These are phyloP conservation scores for Nixonia krombeini DNA, from an alignment of 1,140 invertebrate species.

Conservation along the genomic window DNA sequence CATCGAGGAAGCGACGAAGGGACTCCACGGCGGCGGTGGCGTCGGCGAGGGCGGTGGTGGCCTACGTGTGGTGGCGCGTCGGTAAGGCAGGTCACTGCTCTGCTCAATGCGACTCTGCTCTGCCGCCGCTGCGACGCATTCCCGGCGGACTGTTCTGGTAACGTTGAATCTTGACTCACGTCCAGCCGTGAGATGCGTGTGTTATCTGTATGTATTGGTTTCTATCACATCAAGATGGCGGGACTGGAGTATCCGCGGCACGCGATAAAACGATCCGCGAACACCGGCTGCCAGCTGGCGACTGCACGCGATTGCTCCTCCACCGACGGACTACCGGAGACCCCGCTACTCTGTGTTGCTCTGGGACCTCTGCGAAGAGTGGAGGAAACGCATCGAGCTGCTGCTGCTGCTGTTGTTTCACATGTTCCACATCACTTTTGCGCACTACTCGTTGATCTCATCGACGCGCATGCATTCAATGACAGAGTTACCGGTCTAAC, in stretches of 20 bases:
- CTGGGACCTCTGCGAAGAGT: neutral
- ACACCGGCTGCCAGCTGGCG: slow-evolving; percentile 58
- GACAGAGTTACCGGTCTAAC: too few species aligned
- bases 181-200: too few species aligned
- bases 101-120: neutral
- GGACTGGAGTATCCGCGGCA: slow-evolving; percentile 5
- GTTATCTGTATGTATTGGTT: too few species aligned
- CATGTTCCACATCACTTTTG: too few species aligned
- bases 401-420: neutral
- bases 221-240: too few species aligned
- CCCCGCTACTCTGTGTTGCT: slow-evolving; percentile 6
- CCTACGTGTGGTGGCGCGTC: slow-evolving; percentile 17
- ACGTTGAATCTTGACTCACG: too few species aligned
- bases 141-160: neutral
- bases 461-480: too few species aligned
- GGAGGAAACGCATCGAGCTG: neutral
- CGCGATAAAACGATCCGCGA: slow-evolving; percentile 28
- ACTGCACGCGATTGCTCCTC: too few species aligned
- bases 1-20: slow-evolving; percentile 26
- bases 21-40: too few species aligned
- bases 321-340: neutral
- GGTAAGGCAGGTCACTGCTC: slow-evolving; percentile 24
- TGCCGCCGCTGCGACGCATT: neutral
- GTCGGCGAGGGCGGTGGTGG: too few species aligned
- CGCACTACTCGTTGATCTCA: too few species aligned